These are phyloP conservation scores for Megalops atlanticus DNA, from an alignment of 2,113 vertebrate species.

Conservation along the genomic window DNA sequence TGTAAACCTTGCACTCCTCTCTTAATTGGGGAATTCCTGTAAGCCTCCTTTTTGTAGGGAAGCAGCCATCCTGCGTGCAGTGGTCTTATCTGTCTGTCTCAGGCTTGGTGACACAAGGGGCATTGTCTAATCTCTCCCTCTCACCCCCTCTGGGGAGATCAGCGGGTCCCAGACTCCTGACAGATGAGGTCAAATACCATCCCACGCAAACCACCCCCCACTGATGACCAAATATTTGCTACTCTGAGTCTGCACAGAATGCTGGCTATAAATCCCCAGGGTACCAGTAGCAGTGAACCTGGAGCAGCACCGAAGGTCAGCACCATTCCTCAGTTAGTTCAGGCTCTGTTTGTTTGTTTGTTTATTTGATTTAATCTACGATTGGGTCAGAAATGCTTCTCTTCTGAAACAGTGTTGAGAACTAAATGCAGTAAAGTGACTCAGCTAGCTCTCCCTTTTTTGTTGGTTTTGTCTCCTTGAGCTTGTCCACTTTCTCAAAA, in stretches of 20 bases:
- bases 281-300: slow-evolving; percentile 45
- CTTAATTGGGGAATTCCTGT: slow-evolving; percentile 51
- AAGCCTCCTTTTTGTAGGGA: background rate
- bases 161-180: slow-evolving; percentile 34
- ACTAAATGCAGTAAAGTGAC: no score
- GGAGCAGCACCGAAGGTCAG: slow-evolving; percentile 21
- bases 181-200: slow-evolving; percentile 45
- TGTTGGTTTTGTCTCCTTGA: no score
- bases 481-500: no score
- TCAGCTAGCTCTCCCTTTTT: no score
- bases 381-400: background rate
- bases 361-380: background rate
- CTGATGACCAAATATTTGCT: slow-evolving; percentile 57
- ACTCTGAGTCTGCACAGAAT: slow-evolving; percentile 46
- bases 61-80: background rate
- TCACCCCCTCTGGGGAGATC: background rate
- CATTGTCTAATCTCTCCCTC: background rate
- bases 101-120: slow-evolving; percentile 25
- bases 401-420: background rate
- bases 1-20: slow-evolving; percentile 39
- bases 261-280: slow-evolving; percentile 42
- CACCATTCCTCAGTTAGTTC: slow-evolving; percentile 12
- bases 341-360: slow-evolving; percentile 38
- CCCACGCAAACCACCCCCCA: slow-evolving; percentile 41
- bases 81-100: slow-evolving; percentile 30